These are phyloP conservation scores for Oncorhynchus kisutch DNA, from an alignment of 2,113 vertebrate species.

Conservation along the genomic window DNA sequence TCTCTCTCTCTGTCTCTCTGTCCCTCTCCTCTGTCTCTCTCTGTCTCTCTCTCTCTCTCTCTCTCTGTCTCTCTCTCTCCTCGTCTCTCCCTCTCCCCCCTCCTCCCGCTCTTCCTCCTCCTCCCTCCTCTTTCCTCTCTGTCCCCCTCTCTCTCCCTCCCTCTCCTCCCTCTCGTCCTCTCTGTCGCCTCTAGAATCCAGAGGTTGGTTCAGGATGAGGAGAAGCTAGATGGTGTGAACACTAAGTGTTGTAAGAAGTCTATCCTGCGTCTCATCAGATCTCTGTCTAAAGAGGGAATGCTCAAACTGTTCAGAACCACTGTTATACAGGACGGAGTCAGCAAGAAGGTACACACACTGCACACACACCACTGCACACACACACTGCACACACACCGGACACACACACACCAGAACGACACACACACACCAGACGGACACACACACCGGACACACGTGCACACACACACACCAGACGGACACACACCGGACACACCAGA, in stretches of 20 bases:
- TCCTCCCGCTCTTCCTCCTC: accelerated
- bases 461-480: too few relatives aligned
- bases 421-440: too few relatives aligned
- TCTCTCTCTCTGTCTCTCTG: not conserved
- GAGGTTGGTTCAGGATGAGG: conserved; percentile 91
- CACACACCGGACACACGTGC: too few relatives aligned
- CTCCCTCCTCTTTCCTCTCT: not conserved
- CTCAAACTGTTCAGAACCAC: conserved; percentile 87
- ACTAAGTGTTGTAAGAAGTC: conserved; percentile 95
- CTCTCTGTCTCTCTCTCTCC: too few relatives aligned
- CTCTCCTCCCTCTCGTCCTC: too few relatives aligned
- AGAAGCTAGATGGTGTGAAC: conserved; percentile 84
- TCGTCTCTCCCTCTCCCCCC: too few relatives aligned
- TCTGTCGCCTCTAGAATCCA: conserved; percentile 77
- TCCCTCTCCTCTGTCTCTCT: too few relatives aligned
- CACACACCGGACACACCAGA: too few relatives aligned
- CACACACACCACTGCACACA: not conserved
- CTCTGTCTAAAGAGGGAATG: conserved; percentile 83
- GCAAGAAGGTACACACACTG: conserved; percentile 79
- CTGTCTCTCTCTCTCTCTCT: too few relatives aligned
- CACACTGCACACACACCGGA: not conserved
- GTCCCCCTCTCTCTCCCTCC: not conserved
- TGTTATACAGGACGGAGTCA: conserved; percentile 89
- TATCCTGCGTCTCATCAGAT: conserved; percentile 82
- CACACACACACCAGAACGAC: conserved; percentile 34